Evolutionary conservation across 1,140 invertebrate species (phyloP), one percentile per base, ranked within the genome.

Genomic region (Paracyclopina nana): DNA sequence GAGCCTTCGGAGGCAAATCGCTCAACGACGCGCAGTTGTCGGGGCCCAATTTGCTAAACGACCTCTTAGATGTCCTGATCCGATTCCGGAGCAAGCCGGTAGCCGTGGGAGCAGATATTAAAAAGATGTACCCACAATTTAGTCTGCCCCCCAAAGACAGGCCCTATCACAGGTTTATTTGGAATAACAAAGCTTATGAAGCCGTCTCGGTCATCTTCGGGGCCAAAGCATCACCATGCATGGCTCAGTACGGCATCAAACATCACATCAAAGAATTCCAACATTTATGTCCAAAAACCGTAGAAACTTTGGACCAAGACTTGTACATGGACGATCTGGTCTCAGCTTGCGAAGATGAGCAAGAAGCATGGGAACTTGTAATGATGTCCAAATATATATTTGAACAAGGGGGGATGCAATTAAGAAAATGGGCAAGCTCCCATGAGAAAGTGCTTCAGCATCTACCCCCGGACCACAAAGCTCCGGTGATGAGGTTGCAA

Each of bases 311-410:
- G 1, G 8, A 46, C 0, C 8, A 34, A 4, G 48, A 50, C 8
- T 54, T 58, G 12, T 58, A 58, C 44, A 50, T 58, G 0, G 57
- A 58, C 44, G 55, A 58, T 28, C 55, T 29, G 5, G 9, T 57
- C 0, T 46, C 55, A 6, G 44, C 38, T 0, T 27, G 26, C 9
- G 31, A 53, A 5, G 52, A 44, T 8, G 53, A 51, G 34, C 24
- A 46, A 9, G 55, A 57, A 34, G 57, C 57, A 1, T 25, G 26
- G 11, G 16, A 42, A 8, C 1, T 40, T 2, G 28, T 38, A 0
- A 34, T 22, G 1, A 41, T 53, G 4, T 52, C 52, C 1, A 54
- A 30, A 1, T 16, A 44, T 0, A 11, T 55, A 0, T 31, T 58
- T 4, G 6, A 9, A 3, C 6, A 31, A 4, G 55, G 57, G 6